Evolutionary conservation across 2,113 vertebrate genomes (phyloP), one percentile per base, ranked within the genome.

Genomic region (Blennius ocellaris): DNA sequence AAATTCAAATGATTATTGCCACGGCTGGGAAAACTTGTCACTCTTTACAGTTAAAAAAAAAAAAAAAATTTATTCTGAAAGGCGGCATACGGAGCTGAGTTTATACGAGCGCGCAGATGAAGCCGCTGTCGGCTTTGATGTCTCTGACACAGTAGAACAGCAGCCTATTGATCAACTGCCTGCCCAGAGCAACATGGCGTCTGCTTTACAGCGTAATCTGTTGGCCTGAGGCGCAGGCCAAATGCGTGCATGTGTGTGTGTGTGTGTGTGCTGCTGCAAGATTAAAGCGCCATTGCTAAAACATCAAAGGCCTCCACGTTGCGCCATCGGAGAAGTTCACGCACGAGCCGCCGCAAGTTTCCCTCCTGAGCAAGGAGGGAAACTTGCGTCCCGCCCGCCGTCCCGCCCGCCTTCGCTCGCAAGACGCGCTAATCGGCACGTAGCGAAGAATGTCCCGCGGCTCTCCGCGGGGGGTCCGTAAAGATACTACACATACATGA

Each of bases 391-490:
- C 36, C 12, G 11, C 6, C 11, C 12, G n/a, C n/a, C 12, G 0
- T 63, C 59, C 70, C 5, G 56, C 8, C 52, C 40, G 11, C 58
- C 58, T 40, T 11, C 17, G 66, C 68, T 71, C 71, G 40, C 36
- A 68, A 51, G 76, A 52, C 69, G 65, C 59, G 79, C 60, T 78
- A 11, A 38, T 56, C 37, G 39, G 15, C 30, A 45, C 6, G 16
- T 45, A 49, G 56, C 53, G 67, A 15, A 5, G 39, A 66, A 63
- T 44, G 53, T 64, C 52, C 53, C 60, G 68, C 62, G 36, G 58
- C 41, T 72, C 58, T 69, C 49, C 17, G 59, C 69, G 2, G 41
- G 75, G 75, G 55, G 60, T 62, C 57, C 72, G 38, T 47, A 71
- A 16, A 73, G 54, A 67, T 51, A 48, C 40, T 73, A 49, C 76